Base-by-base conservation (phyloP, 2,113 vertebrate genomes). In the Microtus pennsylvanicus region DNA sequence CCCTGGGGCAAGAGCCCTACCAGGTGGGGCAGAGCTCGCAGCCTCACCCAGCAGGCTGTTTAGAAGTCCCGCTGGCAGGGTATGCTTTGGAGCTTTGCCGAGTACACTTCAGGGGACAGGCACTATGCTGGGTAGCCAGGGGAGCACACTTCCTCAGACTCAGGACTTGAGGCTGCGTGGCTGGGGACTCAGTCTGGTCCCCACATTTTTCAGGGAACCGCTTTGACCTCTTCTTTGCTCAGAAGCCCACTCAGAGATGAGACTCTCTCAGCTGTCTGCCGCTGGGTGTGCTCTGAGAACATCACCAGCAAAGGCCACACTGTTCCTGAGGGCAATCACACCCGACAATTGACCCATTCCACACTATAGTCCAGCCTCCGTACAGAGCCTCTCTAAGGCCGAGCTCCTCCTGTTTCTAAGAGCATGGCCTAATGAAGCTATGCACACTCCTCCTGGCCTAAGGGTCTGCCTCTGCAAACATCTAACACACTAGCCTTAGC, bases 91-190 rank as follows among this genome's bases (percentile, higher is more conserved):
- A 14, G 14, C 19, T 45, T 14, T 58, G 58, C 19, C 21, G 58
- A 58, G 58, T 58, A 58, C 19, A 6, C 7, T 30, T 0, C 22
- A 1, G n/a, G 4, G 16, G 0, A 61, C 22, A 38, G n/a, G 55
- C 55, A 61, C 35, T 61, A 22, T 19, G 9, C 94, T 91, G 94
- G 94, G 16, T 0, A 28, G 26, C 0, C 80, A 76, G 69, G 55
- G 16, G 28, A 38, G 75, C 47, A 26, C 0, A 10, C 0, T 9
- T 21, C 0, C 83, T 69, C 63, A 8, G 58, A 61, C 16, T 63
- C 24, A 14, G 14, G 55, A 38, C 22, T 38, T 61, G 13, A 38
- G 55, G 58, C 55, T 42, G n/a, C 24, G 0, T 67, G 28, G 82
- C 26, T 30, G 42, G 61, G 45, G 50, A 35, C 47, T 24, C 11